Conservation (phyloP, 2,113 vertebrate genomes). For the Menura novaehollandiae region DNA sequence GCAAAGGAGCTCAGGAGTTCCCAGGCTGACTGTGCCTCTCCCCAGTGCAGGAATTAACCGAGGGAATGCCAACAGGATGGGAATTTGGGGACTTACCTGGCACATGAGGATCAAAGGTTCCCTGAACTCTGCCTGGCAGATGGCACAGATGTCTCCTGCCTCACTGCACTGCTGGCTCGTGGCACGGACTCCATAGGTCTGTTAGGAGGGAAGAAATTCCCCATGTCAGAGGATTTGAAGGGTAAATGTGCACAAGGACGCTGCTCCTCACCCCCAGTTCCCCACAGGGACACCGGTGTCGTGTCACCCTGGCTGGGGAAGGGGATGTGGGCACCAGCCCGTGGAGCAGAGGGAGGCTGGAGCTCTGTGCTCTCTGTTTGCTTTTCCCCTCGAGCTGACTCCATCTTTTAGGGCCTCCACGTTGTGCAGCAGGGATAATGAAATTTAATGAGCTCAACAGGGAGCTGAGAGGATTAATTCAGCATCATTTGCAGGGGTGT, state of each 20-base stretch:
- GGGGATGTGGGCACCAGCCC: neutral
- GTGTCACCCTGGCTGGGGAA: neutral
- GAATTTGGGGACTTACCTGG: conserved; percentile 77
- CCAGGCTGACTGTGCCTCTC: neutral
- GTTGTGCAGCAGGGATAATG: conserved; percentile 35
- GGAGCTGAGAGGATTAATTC: conserved; percentile 54
- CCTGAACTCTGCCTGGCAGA: conserved; percentile 94
- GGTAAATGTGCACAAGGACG: neutral
- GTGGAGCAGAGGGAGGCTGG: neutral
- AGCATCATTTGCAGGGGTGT: conserved; percentile 34
- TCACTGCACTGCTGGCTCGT: conserved; percentile 94
- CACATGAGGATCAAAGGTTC: conserved; percentile 91
- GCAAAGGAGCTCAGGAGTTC: neutral
- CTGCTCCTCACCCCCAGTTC: neutral
- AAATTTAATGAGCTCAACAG: conserved; percentile 54
- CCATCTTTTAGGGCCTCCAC: conserved; percentile 21
- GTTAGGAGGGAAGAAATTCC: neutral
- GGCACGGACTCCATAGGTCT: conserved; percentile 91
- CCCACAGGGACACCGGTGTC: neutral
- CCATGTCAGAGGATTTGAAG: neutral
- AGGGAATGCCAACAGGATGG: neutral
- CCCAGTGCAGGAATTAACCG: neutral
- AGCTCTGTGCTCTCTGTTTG: neutral
- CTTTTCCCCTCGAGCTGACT: conserved; percentile 6
- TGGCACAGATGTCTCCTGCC: conserved; percentile 91